These are phyloP conservation scores for Chrysochloris asiatica DNA, from an alignment of 2,113 vertebrate species.

Conservation along the genomic window DNA sequence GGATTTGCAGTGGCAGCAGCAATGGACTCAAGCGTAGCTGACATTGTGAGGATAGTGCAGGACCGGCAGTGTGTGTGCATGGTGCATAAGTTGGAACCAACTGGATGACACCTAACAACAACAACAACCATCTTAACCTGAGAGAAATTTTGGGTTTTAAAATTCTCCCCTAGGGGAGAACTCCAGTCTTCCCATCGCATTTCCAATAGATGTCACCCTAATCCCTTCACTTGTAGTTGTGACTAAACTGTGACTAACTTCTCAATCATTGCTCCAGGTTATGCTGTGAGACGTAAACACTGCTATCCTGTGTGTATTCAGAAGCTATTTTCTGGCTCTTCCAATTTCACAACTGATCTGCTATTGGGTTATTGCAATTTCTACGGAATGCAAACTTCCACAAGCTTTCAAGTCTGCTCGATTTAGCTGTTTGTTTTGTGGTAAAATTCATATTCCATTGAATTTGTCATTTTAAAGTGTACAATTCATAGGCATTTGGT, in stretches of 20 bases:
- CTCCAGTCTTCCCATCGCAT: neutral
- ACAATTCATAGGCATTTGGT: neutral
- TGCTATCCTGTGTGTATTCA: neutral
- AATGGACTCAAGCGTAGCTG: too few species aligned
- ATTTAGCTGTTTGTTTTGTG: neutral
- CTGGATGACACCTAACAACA: too few species aligned
- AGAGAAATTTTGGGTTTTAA: neutral
- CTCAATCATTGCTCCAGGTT: neutral
- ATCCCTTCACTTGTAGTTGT: neutral
- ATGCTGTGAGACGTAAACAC: neutral
- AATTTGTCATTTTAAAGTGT: neutral
- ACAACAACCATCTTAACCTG: too few species aligned
- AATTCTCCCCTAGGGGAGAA: neutral
- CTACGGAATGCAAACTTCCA: neutral
- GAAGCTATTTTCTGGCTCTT: neutral
- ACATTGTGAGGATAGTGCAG: too few species aligned
- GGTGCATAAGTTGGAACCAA: too few species aligned
- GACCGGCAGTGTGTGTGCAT: too few species aligned
- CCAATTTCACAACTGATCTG: neutral
- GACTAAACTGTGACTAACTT: neutral
- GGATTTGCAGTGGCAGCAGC: too few species aligned
- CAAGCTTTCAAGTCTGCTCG: neutral
- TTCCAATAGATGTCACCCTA: constrained; percentile 35
- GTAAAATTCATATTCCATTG: neutral
- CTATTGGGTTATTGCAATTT: neutral